Evolutionary conservation across 2,888 invertebrate genomes (phyloP), one percentile per base, ranked within the genome.

Genomic region (Neria commutata): DNA sequence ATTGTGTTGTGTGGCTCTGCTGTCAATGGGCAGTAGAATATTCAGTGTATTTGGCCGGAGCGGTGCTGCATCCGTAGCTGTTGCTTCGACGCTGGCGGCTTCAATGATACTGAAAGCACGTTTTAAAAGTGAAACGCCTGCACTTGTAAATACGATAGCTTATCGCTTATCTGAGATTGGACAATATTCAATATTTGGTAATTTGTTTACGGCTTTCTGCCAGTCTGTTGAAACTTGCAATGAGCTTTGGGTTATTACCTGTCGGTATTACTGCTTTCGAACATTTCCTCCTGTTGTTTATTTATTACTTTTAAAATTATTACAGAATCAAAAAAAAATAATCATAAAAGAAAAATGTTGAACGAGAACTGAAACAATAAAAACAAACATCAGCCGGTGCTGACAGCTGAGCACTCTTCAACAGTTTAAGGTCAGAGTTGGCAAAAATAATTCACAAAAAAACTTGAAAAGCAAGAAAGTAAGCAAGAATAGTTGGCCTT

Each of bases 251-350:
- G 10, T 21, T n/a, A 16, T 14, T 46, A 77, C 76, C 77, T 77
- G 40, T 73, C 64, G 1, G 73, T 66, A 58, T 77, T 74, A 59
- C 76, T 77, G 57, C 75, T 77, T 65, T 67, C 73, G 14, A 76
- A 63, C 76, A 77, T 77, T 58, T 45, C 61, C 23, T 24, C 50
- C 26, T 33, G 17, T n/a, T 37, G 6, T n/a, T n/a, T 56, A 37
- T 48, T 59, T 56, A 54, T 54, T 60, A 54, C 55, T 64, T 46
- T 55, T 47, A 63, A 40, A 50, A 6, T 29, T 3, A 16, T 49
- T 23, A 26, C n/a, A 48, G 19, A 21, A n/a, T 48, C 11, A 48
- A 45, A 49, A 48, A 16, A 40, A 33, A 46, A 26, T 33, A 33
- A 25, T 26, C 56, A 40, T 49, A n/a, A 45, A 24, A 50, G 42